Evolutionary conservation across 1,140 invertebrate species (phyloP).

Genomic region (Vollenhovia emeryi): DNA sequence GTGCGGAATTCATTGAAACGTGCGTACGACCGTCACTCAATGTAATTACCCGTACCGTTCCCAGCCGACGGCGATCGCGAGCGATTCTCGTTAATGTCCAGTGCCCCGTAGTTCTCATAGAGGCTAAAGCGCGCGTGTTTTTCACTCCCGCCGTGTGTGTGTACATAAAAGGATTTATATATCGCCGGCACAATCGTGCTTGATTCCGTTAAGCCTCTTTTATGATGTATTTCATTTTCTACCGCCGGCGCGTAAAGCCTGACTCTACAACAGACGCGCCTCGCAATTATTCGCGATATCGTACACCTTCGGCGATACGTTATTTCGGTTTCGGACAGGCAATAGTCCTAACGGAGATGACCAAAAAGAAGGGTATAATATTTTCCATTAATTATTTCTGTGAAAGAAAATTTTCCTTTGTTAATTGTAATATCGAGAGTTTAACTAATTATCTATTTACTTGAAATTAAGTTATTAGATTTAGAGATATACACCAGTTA

Average conservation of each 20-base stretch:
- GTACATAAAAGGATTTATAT: conserved; percentile 42
- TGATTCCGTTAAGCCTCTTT: conserved; percentile 65
- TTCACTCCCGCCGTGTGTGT: neutral
- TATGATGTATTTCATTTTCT: conserved; percentile 62
- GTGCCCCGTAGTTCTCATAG: neutral
- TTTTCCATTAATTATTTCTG: neutral
- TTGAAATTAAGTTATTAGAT: neutral
- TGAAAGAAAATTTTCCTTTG: no score
- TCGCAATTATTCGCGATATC: conserved; percentile 20
- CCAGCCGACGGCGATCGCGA: conserved; percentile 61
- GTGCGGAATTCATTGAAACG: conserved; percentile 81
- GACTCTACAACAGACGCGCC: neutral
- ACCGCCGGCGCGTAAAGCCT: conserved; percentile 28
- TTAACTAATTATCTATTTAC: no score
- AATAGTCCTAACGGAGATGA: neutral
- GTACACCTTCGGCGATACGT: neutral
- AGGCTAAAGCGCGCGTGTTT: conserved; percentile 51
- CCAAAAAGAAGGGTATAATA: neutral
- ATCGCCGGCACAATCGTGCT: conserved; percentile 37
- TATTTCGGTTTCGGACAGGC: neutral
- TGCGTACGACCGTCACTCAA: conserved; percentile 56
- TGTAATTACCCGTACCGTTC: conserved; percentile 77
- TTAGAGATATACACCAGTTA: no score
- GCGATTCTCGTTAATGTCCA: conserved; percentile 71
- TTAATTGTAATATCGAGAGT: no score